Percentiles rank a stretch among this genome's conserved stretches.
phyloP scores from a whole-genome alignment of 2,888 invertebrate genomes.

The Diachrysia chrysitis region DNA sequence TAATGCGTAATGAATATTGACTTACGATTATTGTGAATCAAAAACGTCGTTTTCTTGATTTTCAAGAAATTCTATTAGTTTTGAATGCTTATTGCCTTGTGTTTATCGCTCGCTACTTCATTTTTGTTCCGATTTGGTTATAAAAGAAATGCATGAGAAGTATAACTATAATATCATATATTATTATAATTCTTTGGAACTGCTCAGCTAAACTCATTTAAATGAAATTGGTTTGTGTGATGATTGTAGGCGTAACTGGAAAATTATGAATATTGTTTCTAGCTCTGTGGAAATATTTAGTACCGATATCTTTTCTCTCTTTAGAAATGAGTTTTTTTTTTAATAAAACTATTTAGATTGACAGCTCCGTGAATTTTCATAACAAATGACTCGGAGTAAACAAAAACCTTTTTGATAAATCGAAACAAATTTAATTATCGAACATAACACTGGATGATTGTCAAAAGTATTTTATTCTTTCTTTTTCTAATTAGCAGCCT shows the following conservation, averaged over 20 bases:
- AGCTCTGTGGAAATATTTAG: neutral
- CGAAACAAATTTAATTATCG: no score
- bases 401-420: no score
- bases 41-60: neutral
- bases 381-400: no score
- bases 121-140: constrained; percentile 15
- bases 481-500: neutral
- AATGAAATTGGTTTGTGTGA: constrained; percentile 7
- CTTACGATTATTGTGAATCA: constrained; percentile 15
- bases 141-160: constrained; percentile 8
- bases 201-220: neutral
- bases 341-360: no score
- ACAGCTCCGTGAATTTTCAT: no score
- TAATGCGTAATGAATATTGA: constrained; percentile 20
- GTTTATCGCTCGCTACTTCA: constrained; percentile 3
- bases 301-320: neutral
- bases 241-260: constrained; percentile 9
- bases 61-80: constrained; percentile 29
- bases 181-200: constrained; percentile 1
- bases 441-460: neutral
- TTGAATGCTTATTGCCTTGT: constrained; percentile 6
- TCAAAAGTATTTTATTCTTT: no score
- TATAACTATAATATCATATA: constrained; percentile 3
- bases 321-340: no score
- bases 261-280: neutral